Evolutionary conservation across 37 sponge, comb jelly and placozoan genomes (phyloP), one percentile per base, ranked within the genome.

Genomic region (Cladorhizidae sp.): DNA sequence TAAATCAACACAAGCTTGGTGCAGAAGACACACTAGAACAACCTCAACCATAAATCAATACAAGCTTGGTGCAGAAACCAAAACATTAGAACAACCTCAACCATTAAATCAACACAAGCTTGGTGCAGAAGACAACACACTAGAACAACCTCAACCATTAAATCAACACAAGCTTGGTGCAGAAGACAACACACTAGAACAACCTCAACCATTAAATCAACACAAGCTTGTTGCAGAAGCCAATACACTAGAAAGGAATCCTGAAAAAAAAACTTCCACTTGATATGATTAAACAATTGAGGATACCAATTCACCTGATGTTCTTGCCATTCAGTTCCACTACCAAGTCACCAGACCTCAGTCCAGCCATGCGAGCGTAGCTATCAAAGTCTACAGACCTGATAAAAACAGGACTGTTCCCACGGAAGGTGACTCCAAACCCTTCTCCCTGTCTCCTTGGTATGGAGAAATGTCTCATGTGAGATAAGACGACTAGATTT

Each of bases 331-430:
- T 86, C 40, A 90, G 72, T 37, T 90, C 88, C 67, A 94, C 67
- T 41, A 94, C 40, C n/a, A 94, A 78, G 65, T 94, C 95, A n/a
- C 95, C 95, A 6, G 95, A 94, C 40, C 91, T 84, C 41, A 94
- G 20, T 14, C 95, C 95, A 20, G 89, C 91, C 22, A 57, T 9
- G 20, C 91, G 51, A 26, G 89, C 95, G 0, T 80, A 65, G 68
- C 89, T 88, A 51, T 51, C 62, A 63, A 90, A 87, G 57, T 94
- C 95, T n/a, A 94, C 95, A 36, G 91, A 85, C 37, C 95, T 81
- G 6, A 94, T 78, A 70, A 80, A 94, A 37, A 94, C 88, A 11
- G 95, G 95, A 31, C 63, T 56, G 65, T 90, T 81, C 14, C 95
- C 95, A 12, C 95, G 75, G 11, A 94, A 32, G 8, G 91, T 94